These are phyloP conservation scores for Periophthalmodon schlosseri DNA, from an alignment of 2,113 vertebrate genomes.

Conservation along the genomic window DNA sequence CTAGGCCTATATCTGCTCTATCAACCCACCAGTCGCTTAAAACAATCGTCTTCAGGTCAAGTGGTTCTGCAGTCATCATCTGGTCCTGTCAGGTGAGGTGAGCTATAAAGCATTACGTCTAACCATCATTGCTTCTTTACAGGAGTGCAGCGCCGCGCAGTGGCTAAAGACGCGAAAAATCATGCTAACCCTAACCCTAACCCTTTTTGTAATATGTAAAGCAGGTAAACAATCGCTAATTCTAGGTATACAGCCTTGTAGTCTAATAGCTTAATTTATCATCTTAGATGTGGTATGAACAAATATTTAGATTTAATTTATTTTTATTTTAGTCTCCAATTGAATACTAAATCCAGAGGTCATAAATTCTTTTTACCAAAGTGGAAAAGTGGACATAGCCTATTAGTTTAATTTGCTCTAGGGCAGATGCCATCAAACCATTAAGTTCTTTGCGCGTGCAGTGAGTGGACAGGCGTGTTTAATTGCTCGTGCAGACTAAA, in stretches of 20 bases:
- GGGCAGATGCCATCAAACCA: background rate
- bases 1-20: background rate
- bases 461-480: slow-evolving; percentile 18
- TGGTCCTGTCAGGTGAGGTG: background rate
- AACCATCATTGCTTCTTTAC: background rate
- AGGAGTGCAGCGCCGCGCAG: background rate
- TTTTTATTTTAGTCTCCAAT: too few species aligned
- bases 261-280: background rate
- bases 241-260: too few species aligned
- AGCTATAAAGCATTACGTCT: background rate
- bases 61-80: background rate
- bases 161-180: background rate
- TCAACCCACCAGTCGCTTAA: background rate
- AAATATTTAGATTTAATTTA: background rate
- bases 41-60: background rate
- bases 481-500: slow-evolving; percentile 11
- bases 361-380: background rate
- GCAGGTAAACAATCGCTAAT: too few species aligned
- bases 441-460: background rate
- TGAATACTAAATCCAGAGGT: background rate
- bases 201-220: too few species aligned
- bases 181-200: too few species aligned
- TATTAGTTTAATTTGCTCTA: background rate
- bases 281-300: background rate
- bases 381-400: background rate